Conservation (phyloP, 2,888 invertebrate genomes). For the Endomychus coccineus region DNA sequence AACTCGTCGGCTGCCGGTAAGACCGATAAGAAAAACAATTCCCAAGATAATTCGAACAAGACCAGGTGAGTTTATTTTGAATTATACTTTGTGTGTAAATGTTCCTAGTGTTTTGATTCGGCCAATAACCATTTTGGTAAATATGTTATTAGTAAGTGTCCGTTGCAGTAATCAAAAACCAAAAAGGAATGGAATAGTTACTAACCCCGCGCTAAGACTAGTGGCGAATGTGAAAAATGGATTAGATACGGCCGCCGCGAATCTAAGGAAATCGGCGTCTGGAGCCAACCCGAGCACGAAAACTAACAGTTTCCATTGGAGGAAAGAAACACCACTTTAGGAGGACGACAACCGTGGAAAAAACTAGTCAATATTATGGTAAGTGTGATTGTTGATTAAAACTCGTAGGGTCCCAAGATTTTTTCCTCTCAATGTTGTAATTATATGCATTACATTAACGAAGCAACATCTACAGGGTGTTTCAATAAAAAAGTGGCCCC, state of each 20-base stretch:
- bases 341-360: conserved; percentile 8
- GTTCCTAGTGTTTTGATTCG: too few relatives aligned
- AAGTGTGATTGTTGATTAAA: background rate
- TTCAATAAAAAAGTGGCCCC: too few relatives aligned
- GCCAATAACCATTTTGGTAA: too few relatives aligned
- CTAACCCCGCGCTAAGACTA: conserved; percentile 77
- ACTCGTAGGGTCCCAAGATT: too few relatives aligned
- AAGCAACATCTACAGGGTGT: too few relatives aligned
- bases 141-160: too few relatives aligned
- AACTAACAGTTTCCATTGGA: conserved; percentile 75
- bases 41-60: conserved; percentile 29
- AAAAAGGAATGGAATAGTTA: conserved; percentile 79
- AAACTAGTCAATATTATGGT: conserved; percentile 17
- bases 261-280: conserved; percentile 54
- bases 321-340: conserved; percentile 73
- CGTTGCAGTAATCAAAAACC: conserved; percentile 46
- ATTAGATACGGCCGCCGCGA: conserved; percentile 57
- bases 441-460: too few relatives aligned
- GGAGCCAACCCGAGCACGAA: conserved; percentile 56
- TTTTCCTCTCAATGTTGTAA: too few relatives aligned
- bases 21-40: conserved; percentile 32
- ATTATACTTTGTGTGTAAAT: too few relatives aligned
- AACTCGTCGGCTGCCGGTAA: conserved; percentile 34
- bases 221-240: conserved; percentile 71
- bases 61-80: too few relatives aligned